These are phyloP conservation scores for Neoniphon sammara DNA, from an alignment of 2,797 vertebrate species.

Conservation along the genomic window DNA sequence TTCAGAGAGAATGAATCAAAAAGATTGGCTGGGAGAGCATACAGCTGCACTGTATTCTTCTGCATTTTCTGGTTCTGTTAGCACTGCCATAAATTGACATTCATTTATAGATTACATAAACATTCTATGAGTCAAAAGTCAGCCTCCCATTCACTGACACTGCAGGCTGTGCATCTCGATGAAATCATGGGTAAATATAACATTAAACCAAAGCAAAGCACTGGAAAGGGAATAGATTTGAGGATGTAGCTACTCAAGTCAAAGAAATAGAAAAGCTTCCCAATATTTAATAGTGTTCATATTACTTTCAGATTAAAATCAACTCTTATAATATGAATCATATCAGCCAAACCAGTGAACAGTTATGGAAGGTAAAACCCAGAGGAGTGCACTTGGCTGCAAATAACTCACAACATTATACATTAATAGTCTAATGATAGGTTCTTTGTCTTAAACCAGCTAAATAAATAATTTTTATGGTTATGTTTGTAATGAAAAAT, in stretches of 20 bases:
- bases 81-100: neutral
- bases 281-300: constrained; percentile 52
- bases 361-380: neutral
- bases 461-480: constrained; percentile 26
- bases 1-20: neutral
- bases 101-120: neutral
- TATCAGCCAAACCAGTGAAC: neutral
- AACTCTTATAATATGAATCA: constrained; percentile 5
- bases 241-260: constrained; percentile 29
- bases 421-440: constrained; percentile 23
- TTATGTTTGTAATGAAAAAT: constrained; percentile 24
- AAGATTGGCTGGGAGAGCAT: neutral
- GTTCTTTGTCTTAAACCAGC: constrained; percentile 40
- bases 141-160: neutral
- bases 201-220: neutral
- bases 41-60: neutral
- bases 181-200: constrained; percentile 4
- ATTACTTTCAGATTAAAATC: constrained; percentile 43
- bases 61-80: neutral
- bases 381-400: constrained; percentile 6
- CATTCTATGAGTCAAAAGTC: neutral
- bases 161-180: neutral
- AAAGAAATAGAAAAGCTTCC: constrained; percentile 28
- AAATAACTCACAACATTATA: constrained; percentile 33
- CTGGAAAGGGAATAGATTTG: constrained; percentile 36